Evolutionary conservation across 2,888 invertebrate species (phyloP), one percentile per base, ranked within the genome.

Genomic region (Glyphotaelius pellucidus): DNA sequence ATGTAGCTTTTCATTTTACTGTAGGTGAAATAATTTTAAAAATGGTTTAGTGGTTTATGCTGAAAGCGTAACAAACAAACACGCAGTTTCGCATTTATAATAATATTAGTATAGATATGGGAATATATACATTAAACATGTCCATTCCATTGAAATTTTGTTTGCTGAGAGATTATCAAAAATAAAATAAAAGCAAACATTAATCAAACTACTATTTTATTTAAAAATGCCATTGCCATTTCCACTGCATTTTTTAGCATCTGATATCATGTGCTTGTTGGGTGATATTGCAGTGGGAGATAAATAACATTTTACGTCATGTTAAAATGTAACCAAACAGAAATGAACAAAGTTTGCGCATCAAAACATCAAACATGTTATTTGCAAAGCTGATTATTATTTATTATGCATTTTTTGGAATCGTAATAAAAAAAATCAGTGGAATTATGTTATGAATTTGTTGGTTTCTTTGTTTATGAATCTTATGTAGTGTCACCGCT

Each of bases 301-400:
- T 83, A 83, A 83, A 83, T 35, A 9, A 83, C 35, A 83, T 83
- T 83, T 67, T 25, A 31, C 14, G 83, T 83, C 83, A 83, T 83
- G 83, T 31, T 31, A 83, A 83, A 83, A 83, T 31, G 83, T 83
- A 35, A 15, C 83, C 32, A 35, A 31, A 83, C 7, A 15, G 83
- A 83, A 35, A 35, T 83, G 32, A 35, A 25, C 52, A 67, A 25
- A 67, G 7, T 67, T 67, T 7, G 52, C 52, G 19, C 25, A 25
- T 67, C 19, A 67, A 38, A 42, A 52, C 52, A 14, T 52, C 3
- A 52, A 52, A 52, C 19, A 52, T 52, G 19, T 52, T 52, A 52
- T 67, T 67, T 67, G 52, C 52, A 67, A 67, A 15, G 52, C 1
- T 25, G 19, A 67, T 67, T 67, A 67, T 19, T 25, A 25, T 67